These are phyloP conservation scores for Leptopterna dolabrata DNA, from an alignment of 2,888 invertebrate species.

Conservation along the genomic window DNA sequence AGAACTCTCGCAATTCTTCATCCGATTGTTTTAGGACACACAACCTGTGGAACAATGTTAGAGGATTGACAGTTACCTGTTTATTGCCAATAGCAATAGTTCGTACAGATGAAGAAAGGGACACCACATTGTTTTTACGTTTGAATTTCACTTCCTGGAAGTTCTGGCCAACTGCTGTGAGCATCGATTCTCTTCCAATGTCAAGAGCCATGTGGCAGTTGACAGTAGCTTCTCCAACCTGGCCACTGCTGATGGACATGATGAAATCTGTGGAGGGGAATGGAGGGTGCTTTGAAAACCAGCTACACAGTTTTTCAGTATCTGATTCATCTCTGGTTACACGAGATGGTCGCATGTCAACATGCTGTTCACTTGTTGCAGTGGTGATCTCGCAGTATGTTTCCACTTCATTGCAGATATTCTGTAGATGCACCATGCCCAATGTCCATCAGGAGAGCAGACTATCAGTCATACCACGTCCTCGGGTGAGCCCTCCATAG, in stretches of 20 bases:
- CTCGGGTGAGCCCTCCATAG: no score
- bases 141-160: constrained; percentile 56
- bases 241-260: constrained; percentile 58
- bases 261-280: not conserved
- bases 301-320: no score
- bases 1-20: constrained; percentile 57
- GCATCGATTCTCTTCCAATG: constrained; percentile 48
- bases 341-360: no score
- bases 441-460: no score
- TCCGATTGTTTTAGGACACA: constrained; percentile 60
- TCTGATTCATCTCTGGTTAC: no score
- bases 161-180: constrained; percentile 39
- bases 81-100: constrained; percentile 42
- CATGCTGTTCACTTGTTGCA: no score
- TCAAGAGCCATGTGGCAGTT: constrained; percentile 61
- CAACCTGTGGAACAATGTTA: constrained; percentile 57
- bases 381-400: no score
- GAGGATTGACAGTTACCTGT: not conserved
- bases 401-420: no score
- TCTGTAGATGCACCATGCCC: no score
- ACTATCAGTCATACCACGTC: no score
- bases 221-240: constrained; percentile 58
- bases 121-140: constrained; percentile 54
- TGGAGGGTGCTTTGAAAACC: no score
- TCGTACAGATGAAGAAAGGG: constrained; percentile 49